These are phyloP conservation scores for Pasiphila rectangulata DNA, from an alignment of 2,888 invertebrate genomes.

Conservation along the genomic window DNA sequence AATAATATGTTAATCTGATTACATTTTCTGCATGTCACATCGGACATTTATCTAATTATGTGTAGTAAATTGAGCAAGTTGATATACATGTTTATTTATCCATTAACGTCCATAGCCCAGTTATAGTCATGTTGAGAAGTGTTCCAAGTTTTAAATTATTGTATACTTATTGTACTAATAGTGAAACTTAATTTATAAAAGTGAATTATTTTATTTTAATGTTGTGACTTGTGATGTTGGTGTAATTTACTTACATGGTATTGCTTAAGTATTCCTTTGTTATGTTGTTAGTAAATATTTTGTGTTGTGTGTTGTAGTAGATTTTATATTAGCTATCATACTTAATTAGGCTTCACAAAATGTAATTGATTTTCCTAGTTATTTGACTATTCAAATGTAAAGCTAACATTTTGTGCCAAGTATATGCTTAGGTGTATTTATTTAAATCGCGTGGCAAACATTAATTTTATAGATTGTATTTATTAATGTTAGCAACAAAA, in stretches of 20 bases:
- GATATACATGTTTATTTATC: background rate
- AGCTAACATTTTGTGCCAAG: constrained; percentile 23
- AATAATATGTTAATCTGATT: too few relatives aligned
- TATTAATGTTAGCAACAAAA: background rate
- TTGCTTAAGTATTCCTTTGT: constrained; percentile 8
- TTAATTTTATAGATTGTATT: background rate
- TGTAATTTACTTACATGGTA: constrained; percentile 9
- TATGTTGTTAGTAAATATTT: constrained; percentile 1
- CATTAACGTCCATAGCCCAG: constrained; percentile 15
- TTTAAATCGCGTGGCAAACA: too few relatives aligned
- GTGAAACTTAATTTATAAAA: background rate
- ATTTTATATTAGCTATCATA: constrained; percentile 7
- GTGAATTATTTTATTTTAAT: constrained; percentile 21
- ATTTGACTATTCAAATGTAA: too few relatives aligned
- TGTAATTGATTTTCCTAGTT: too few relatives aligned
- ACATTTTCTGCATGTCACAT: too few relatives aligned
- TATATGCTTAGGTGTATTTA: background rate
- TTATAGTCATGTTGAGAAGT: constrained; percentile 38
- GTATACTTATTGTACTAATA: background rate
- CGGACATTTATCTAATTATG: too few relatives aligned
- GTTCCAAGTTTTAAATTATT: constrained; percentile 29
- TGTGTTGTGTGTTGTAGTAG: constrained; percentile 12
- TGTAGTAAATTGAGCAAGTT: too few relatives aligned
- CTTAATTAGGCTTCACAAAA: too few relatives aligned
- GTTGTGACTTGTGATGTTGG: constrained; percentile 21